Base-by-base conservation (phyloP, 1,140 invertebrate species). In the Teleogryllus occipitalis region DNA sequence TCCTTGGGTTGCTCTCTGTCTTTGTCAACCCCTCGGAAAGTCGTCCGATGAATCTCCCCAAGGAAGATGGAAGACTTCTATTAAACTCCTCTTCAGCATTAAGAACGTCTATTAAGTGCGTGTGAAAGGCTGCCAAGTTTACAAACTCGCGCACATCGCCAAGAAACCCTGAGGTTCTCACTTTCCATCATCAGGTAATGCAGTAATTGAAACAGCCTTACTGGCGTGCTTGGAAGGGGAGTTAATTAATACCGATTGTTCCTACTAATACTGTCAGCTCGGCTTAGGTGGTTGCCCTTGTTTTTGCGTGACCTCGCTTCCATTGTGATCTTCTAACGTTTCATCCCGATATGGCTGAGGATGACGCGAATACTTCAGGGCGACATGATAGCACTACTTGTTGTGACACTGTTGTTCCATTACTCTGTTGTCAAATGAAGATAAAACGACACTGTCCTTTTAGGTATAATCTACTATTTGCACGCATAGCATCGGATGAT, bases 201-300 rank as follows among this genome's bases (percentile, higher is more conserved):
- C 54, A 65, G 54, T 65, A 65, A 65, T 65, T 65, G 54, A 65
- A 65, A 65, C 54, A 65, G 54, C 54, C 54, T 18, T 10, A 10
- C 54, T 18, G 54, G 7, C 54, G 54, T 65, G 54, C 54, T 65
- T 18, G 7, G 18, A 39, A 39, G 27, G 27, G 18, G 54, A 65
- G 10, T 65, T 65, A 65, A 65, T 65, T 65, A 65, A 65, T 65
- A 65, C 54, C 54, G 54, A 65, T 65, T 65, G 54, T 65, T 65
- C 54, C 54, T 7, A 65, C 18, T 65, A 65, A 65, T 39, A 39
- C 27, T 5, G 27, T 5, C 27, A 39, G 27, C 27, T 39, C 27
- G 27, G 27, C 27, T 39, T 39, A 39, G 27, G 27, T 5, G 27
- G 5, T 39, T 5, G 27, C 27, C 5, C 27, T 39, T 39, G 27